These are phyloP conservation scores for Osmerus mordax DNA, from an alignment of 2,113 vertebrate genomes.

Conservation along the genomic window DNA sequence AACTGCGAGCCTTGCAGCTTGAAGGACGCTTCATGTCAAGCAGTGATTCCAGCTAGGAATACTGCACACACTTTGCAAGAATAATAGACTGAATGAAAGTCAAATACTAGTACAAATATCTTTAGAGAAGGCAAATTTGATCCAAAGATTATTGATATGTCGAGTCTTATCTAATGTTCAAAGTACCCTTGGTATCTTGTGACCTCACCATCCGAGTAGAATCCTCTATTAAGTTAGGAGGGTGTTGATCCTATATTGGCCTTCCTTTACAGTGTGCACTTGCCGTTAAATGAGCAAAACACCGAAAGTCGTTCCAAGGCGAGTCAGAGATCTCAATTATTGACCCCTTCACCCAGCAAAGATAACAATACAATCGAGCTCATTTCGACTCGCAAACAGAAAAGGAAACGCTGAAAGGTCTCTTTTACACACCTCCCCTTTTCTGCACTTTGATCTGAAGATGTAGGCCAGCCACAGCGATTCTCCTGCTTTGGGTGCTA, in stretches of 20 bases:
- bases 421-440: conserved; percentile 12
- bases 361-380: conserved; percentile 46
- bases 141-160: too few relatives aligned
- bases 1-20: conserved; percentile 71
- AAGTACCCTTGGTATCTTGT: too few relatives aligned
- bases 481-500: neutral
- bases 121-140: too few relatives aligned
- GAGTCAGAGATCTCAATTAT: conserved; percentile 12
- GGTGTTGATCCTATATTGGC: neutral
- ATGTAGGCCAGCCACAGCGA: conserved; percentile 26
- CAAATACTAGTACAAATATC: neutral
- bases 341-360: conserved; percentile 28
- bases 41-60: neutral
- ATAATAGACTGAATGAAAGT: neutral
- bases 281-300: neutral
- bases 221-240: neutral
- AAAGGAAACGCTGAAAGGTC: conserved; percentile 11
- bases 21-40: neutral
- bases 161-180: too few relatives aligned
- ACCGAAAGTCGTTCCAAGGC: conserved; percentile 8
- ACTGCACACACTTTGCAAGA: neutral
- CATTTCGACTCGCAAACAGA: conserved; percentile 13
- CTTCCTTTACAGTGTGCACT: neutral
- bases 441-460: conserved; percentile 41
- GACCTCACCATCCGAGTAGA: too few relatives aligned